These are phyloP conservation scores for Axis porcinus DNA, from an alignment of 2,113 vertebrate species.

Conservation along the genomic window DNA sequence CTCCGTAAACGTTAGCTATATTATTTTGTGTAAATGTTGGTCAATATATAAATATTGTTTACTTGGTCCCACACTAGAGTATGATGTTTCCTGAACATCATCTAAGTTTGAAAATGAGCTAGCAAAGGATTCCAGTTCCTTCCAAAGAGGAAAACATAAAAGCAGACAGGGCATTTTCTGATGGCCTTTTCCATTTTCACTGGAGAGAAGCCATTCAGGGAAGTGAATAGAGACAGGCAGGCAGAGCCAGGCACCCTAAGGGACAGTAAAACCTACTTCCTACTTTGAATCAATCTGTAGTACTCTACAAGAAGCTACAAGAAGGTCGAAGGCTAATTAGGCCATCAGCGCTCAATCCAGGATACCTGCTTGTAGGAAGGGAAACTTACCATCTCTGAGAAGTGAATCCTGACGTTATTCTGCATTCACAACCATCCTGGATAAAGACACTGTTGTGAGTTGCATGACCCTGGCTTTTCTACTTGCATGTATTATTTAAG, in stretches of 20 bases:
- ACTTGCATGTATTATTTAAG: neutral
- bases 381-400: neutral
- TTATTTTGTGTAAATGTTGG: neutral
- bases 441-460: neutral
- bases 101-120: neutral
- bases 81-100: neutral
- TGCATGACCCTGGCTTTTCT: neutral
- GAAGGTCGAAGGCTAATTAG: neutral
- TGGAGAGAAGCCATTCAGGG: neutral
- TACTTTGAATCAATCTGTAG: neutral
- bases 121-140: neutral
- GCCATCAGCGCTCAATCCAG: neutral
- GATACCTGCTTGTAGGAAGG: neutral
- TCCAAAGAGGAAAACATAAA: neutral
- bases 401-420: neutral
- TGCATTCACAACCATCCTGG: neutral
- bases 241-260: neutral
- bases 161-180: neutral
- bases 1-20: fast-evolving
- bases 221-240: neutral
- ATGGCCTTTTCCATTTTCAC: neutral
- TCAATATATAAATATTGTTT: neutral
- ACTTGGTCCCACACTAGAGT: too few relatives aligned
- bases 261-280: neutral
- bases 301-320: neutral